Evolutionary conservation across 1,140 invertebrate species (phyloP).

Genomic region (Zaprionus ornatus): DNA sequence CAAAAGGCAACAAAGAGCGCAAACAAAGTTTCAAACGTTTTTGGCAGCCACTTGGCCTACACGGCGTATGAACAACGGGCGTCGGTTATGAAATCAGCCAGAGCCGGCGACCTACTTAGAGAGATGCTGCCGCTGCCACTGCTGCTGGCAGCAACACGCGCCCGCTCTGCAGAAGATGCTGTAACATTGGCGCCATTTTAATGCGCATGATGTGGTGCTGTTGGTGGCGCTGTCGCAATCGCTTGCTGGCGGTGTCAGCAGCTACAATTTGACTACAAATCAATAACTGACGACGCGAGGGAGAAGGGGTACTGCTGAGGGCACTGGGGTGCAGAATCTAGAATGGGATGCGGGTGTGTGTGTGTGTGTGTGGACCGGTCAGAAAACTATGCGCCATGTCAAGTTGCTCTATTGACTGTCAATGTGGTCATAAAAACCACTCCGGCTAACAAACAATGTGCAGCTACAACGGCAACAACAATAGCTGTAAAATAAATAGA

Average conservation of each 20-base stretch:
- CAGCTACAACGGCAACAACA: conserved; percentile 12
- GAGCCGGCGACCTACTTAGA: conserved; percentile 38
- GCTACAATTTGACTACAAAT: conserved; percentile 73
- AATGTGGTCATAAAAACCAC: conserved; percentile 64
- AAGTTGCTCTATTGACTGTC: conserved; percentile 51
- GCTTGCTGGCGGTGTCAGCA: conserved; percentile 14
- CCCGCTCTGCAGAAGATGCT: conserved; percentile 28
- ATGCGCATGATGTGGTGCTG: conserved; percentile 35
- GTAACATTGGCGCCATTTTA: conserved; percentile 47
- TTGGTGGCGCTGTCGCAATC: conserved; percentile 2
- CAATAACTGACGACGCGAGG: conserved; percentile 45
- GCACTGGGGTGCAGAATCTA: neutral
- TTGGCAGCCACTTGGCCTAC: conserved; percentile 40
- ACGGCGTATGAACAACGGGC: conserved; percentile 33
- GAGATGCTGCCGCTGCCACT: neutral
- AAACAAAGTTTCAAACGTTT: conserved; percentile 54
- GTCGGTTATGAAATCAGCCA: conserved; percentile 36
- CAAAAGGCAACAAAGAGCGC: conserved; percentile 21
- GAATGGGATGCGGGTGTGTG: neutral
- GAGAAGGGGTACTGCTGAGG: neutral
- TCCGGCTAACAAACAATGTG: conserved; percentile 33
- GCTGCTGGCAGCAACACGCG: neutral
- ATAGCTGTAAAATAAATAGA: conserved; percentile 12
- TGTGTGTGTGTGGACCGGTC: conserved; percentile 18
- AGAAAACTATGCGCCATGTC: conserved; percentile 38